Evolutionary conservation across 2,888 invertebrate species (phyloP).

Genomic region (Eueremaeus valkanovi): DNA sequence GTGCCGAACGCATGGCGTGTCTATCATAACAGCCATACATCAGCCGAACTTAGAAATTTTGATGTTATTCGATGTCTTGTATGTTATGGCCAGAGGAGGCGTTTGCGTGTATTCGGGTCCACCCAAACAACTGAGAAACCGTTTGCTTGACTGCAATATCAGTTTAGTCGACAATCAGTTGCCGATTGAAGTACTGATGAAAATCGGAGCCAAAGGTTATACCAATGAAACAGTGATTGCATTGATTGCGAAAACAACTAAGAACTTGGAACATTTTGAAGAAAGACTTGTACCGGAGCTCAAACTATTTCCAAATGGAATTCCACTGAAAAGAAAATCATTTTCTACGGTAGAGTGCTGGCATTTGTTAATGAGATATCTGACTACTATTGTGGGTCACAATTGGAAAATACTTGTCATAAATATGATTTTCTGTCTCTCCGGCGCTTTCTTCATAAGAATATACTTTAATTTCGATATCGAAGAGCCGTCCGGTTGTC

Average conservation of each 20-base stretch:
- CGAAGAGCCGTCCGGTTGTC: background rate
- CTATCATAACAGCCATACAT: constrained; percentile 4
- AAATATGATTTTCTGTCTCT: background rate
- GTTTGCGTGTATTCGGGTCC: background rate
- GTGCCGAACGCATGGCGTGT: background rate
- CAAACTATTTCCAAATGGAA: background rate
- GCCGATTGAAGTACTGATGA: background rate
- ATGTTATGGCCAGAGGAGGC: background rate
- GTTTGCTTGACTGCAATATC: background rate
- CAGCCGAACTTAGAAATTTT: background rate
- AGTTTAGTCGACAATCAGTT: background rate
- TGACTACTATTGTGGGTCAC: background rate
- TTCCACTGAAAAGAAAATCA: background rate
- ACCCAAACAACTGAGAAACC: background rate
- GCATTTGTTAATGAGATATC: background rate
- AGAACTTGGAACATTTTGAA: background rate
- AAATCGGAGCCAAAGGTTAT: background rate
- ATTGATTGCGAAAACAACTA: background rate
- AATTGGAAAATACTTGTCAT: background rate
- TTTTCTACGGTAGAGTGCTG: background rate
- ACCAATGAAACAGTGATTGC: background rate
- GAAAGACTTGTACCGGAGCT: background rate
- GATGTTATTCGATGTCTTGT: background rate
- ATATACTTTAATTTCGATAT: background rate
- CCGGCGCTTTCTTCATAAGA: background rate